Evolutionary conservation across 1,140 invertebrate species (phyloP), one percentile per base, ranked within the genome.

Genomic region (Mercenaria mercenaria): DNA sequence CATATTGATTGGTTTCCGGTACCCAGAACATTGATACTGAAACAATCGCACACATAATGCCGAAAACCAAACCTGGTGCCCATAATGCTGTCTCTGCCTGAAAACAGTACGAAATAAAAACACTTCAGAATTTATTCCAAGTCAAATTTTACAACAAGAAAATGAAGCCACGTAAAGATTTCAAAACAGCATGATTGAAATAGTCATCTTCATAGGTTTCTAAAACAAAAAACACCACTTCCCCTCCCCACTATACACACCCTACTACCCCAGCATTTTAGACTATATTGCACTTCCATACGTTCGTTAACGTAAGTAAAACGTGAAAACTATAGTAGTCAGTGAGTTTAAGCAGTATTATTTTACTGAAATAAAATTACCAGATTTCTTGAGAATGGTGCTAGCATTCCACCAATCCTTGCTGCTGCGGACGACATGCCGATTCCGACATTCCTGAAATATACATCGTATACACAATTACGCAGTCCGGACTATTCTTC

Each of bases 371-470:
- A n/a, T n/a, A n/a, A n/a, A n/a, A n/a, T n/a, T 93, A 93, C 92
- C 82, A 93, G 37, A 29, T 91, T 77, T 29, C 76, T 26, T 20
- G 88, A 89, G 59, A 91, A 91, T 26, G 92, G 92, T 37, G 92
- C 86, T 26, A 93, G 11, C 91, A 93, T 91, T 29, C 89, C 89
- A 50, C 88, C 92, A 0, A 92, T 56, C 61, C 92, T 87, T 56
- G 89, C 82, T 72, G 89, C 84, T n/a, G 83, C 90, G 69, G 91
- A 92, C 39, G 83, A 83, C 59, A 93, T 43, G 47, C 87, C 92
- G 59, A 91, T 89, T 39, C 86, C 89, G 8, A 61, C 39, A 67
- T 91, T 92, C 56, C 92, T 92, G 88, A 56, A 87, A 84, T 29
- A 79, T 32, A 43, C 13, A 26, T n/a, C n/a, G n/a, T n/a, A n/a